Evolutionary conservation across 2,797 vertebrate genomes (phyloP).

Genomic region (Acanthopagrus latus): DNA sequence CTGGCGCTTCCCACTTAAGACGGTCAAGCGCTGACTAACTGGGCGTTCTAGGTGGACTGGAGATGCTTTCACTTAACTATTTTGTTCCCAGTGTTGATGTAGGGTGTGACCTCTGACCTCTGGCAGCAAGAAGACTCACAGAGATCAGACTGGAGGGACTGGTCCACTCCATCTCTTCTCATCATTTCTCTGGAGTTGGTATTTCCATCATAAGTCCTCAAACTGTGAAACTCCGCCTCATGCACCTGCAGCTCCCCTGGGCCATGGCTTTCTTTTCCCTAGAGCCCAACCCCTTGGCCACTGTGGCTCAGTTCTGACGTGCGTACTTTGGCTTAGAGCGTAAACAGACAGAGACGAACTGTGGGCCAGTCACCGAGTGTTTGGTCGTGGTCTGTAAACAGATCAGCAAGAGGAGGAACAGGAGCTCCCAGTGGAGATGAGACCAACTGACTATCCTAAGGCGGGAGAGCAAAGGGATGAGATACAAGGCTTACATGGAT

Average conservation of each 20-base stretch:
- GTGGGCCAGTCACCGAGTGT: conserved; percentile 71
- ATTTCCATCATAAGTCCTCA: conserved; percentile 48
- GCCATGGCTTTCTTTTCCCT: conserved; percentile 43
- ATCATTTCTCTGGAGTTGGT: conserved; percentile 34
- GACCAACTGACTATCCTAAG: conserved; percentile 60
- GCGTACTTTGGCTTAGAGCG: conserved; percentile 52
- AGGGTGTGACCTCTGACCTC: conserved; percentile 70
- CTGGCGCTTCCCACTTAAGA: conserved; percentile 76
- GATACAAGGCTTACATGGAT: conserved; percentile 70
- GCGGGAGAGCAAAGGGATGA: conserved; percentile 53
- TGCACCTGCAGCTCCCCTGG: conserved; percentile 76
- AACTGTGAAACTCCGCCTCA: conserved; percentile 30
- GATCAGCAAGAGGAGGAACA: conserved; percentile 74
- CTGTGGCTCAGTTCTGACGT: conserved; percentile 68
- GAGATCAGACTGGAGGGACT: conserved; percentile 61
- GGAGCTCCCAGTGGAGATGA: conserved; percentile 76
- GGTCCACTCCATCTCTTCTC: conserved; percentile 54
- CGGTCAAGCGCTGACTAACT: conserved; percentile 62
- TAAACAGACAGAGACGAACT: conserved; percentile 80
- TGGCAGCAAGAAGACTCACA: conserved; percentile 59
- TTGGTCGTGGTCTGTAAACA: conserved; percentile 83
- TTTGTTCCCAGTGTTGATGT: conserved; percentile 75
- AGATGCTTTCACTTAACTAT: conserved; percentile 61
- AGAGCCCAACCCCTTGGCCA: conserved; percentile 56
- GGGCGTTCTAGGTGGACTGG: conserved; percentile 72